phyloP scores from a whole-genome alignment of 1,140 invertebrate species.

The Caligus rogercresseyi region DNA sequence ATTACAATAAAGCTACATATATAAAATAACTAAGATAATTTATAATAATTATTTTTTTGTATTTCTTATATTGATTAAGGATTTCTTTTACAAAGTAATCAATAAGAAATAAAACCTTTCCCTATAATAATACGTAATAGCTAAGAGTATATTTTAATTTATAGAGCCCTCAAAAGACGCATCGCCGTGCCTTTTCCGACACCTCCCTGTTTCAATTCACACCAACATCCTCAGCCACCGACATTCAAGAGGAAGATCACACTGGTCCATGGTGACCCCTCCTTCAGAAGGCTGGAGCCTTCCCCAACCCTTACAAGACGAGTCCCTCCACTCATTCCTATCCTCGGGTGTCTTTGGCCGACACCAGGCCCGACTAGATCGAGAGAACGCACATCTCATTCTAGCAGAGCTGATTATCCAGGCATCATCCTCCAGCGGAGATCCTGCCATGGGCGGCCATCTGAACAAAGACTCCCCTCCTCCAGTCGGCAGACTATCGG shows the following conservation, averaged over 20 bases:
- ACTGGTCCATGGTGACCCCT: not conserved
- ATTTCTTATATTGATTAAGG: too few species aligned
- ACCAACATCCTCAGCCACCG: not conserved
- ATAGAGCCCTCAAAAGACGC: not conserved
- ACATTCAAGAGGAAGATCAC: not conserved
- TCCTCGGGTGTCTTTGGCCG: not conserved
- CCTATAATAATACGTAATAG: too few species aligned
- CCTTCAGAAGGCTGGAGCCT: not conserved
- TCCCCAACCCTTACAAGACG: not conserved
- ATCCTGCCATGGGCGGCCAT: not conserved
- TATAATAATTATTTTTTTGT: too few species aligned
- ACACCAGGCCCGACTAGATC: constrained; percentile 5
- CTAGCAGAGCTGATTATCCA: constrained; percentile 6
- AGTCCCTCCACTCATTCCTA: not conserved
- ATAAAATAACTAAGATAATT: too few species aligned
- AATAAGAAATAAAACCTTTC: too few species aligned
- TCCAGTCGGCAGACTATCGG: not conserved
- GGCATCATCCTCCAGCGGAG: not conserved
- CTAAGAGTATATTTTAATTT: too few species aligned
- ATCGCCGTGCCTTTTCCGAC: not conserved
- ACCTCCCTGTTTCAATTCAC: not conserved
- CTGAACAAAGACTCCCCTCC: not conserved
- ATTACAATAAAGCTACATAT: too few species aligned
- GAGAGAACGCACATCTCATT: constrained; percentile 1
- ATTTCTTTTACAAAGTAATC: too few species aligned